phyloP scores from a whole-genome alignment of 2,888 invertebrate genomes.

The Ophioninae sp. region DNA sequence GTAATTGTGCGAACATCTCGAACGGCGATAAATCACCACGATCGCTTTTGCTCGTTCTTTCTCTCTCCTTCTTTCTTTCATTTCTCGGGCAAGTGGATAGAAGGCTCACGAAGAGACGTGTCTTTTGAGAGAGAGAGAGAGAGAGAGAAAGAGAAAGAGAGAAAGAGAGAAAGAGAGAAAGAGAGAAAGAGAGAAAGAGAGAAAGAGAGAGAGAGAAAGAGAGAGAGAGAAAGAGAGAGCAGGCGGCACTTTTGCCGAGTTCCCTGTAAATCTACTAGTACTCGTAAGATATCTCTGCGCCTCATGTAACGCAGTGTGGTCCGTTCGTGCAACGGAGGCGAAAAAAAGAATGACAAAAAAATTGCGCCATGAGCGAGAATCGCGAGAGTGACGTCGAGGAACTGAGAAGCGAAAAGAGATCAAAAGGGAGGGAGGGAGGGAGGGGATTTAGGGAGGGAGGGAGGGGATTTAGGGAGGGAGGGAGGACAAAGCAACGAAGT shows the following conservation, averaged over 20 bases:
- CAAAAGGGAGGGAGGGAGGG: slow-evolving; percentile 3
- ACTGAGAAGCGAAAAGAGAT: neutral
- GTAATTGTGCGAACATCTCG: slow-evolving; percentile 60
- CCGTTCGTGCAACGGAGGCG: slow-evolving; percentile 33
- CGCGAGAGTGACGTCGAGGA: neutral
- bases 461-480: slow-evolving; percentile 4
- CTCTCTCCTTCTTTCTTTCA: slow-evolving; percentile 30
- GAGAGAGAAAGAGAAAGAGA: slow-evolving; percentile 34
- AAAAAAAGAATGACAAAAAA: slow-evolving; percentile 44
- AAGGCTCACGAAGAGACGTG: slow-evolving; percentile 6
- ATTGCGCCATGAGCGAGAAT: slow-evolving; percentile 34
- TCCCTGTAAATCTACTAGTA: slow-evolving; percentile 75
- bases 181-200: slow-evolving; percentile 17
- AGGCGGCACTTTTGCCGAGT: slow-evolving; percentile 65
- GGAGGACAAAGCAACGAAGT: slow-evolving; percentile 29
- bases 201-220: neutral
- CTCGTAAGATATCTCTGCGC: slow-evolving; percentile 61
- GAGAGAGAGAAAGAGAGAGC: slow-evolving; percentile 33
- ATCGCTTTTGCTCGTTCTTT: slow-evolving; percentile 39
- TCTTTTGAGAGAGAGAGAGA: neutral
- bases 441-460: neutral
- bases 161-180: neutral
- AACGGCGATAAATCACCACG: slow-evolving; percentile 60
- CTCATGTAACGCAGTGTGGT: slow-evolving; percentile 44
- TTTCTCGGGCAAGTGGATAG: slow-evolving; percentile 32